Evolutionary conservation across 2,888 invertebrate genomes (phyloP).

Genomic region (Limnephilus rhombicus): DNA sequence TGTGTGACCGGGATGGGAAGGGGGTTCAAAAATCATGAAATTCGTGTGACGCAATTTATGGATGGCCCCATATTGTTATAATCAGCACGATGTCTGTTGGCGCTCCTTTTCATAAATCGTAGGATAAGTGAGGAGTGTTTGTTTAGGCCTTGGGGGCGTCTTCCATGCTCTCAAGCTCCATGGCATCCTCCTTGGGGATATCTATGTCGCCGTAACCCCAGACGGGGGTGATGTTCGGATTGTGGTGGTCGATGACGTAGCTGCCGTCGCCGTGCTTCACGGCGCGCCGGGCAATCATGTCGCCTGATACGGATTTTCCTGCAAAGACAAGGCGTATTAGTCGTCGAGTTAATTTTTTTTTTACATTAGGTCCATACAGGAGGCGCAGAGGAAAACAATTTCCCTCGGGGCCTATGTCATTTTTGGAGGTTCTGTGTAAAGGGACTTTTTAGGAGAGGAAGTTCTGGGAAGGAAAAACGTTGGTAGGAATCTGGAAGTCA

Average conservation of each 20-base stretch:
- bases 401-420: too few species aligned
- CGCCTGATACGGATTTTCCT: constrained; percentile 79
- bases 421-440: too few species aligned
- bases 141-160: neutral
- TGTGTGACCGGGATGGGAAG: too few species aligned
- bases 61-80: neutral
- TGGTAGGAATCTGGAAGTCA: too few species aligned
- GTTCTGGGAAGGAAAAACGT: too few species aligned
- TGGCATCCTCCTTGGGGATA: constrained; percentile 77
- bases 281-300: constrained; percentile 79
- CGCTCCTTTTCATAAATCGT: neutral
- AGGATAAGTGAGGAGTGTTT: neutral
- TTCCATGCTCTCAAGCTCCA: constrained; percentile 77
- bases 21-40: too few species aligned
- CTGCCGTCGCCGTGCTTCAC: constrained; percentile 80
- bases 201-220: constrained; percentile 83
- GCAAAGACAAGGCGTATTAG: neutral
- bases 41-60: too few species aligned
- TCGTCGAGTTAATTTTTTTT: neutral
- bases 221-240: constrained; percentile 71
- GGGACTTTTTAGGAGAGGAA: too few species aligned
- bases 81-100: neutral
- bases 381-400: too few species aligned
- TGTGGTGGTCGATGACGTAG: constrained; percentile 71
- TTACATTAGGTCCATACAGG: too few species aligned